Evolutionary conservation across 2,113 vertebrate species (phyloP).

Genomic region (Oxyruncus cristatus): DNA sequence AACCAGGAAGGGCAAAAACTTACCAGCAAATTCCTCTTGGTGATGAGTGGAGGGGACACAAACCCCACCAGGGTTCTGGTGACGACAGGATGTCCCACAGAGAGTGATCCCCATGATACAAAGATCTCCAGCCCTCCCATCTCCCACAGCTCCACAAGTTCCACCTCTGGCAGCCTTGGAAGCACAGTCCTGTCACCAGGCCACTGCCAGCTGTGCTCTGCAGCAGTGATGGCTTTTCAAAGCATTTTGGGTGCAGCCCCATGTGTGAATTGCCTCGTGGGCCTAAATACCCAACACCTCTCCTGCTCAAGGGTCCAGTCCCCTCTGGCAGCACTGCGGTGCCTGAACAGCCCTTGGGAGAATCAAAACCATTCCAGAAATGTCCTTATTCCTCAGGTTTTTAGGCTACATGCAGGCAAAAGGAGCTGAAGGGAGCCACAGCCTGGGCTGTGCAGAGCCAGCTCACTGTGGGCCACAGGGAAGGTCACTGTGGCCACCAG

Average conservation of each 20-base stretch:
- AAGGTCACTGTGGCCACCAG: background rate
- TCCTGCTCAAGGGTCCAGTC: background rate
- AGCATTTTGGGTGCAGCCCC: accelerated
- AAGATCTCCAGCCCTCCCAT: background rate
- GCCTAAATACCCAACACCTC: background rate
- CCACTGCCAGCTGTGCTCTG: background rate
- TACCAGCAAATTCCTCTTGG: background rate
- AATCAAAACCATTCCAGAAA: background rate
- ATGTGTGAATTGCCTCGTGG: accelerated
- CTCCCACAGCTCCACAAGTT: background rate
- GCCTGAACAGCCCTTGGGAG: background rate
- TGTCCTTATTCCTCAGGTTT: background rate
- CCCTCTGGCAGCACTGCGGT: accelerated
- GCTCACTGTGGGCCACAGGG: background rate
- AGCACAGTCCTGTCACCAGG: background rate
- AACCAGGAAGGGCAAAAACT: background rate
- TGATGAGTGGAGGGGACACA: accelerated
- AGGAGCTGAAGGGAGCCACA: background rate
- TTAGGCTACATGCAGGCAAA: background rate
- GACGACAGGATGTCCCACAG: background rate
- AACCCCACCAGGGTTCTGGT: accelerated
- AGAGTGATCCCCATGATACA: accelerated
- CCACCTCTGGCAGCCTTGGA: background rate
- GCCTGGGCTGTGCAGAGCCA: background rate
- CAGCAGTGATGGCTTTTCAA: background rate